Conservation (phyloP, 2,113 vertebrate genomes). For the Stictonetta naevosa region DNA sequence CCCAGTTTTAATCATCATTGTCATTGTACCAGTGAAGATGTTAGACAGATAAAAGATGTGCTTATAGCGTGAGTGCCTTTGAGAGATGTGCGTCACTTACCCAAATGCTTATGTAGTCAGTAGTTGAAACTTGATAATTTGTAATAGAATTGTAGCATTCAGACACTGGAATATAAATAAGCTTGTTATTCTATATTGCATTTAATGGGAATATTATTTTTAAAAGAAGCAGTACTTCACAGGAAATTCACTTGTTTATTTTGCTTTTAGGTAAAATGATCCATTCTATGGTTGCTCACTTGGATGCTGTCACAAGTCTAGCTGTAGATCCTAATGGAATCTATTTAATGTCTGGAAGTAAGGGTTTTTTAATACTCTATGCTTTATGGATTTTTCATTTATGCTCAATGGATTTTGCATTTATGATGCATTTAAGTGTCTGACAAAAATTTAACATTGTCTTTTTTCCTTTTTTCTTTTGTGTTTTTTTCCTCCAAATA, state of each 20-base stretch:
- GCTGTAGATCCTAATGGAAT: conserved; percentile 99
- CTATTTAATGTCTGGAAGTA: conserved; percentile 99
- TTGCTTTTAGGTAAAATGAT: conserved; percentile 91
- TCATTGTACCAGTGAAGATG: not conserved
- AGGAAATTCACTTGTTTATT: conserved; percentile 31
- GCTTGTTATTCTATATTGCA: not conserved
- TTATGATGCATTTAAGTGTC: not conserved
- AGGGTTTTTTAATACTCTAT: conserved; percentile 45
- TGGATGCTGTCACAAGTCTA: conserved; percentile 98
- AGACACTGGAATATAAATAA: not conserved
- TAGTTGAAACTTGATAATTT: not conserved
- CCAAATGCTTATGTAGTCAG: not conserved
- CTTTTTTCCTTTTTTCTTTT: not conserved
- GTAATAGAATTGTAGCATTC: not conserved
- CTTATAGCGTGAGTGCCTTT: not conserved
- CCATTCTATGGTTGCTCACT: conserved; percentile 98
- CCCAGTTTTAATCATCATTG: not conserved
- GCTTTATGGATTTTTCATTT: not conserved
- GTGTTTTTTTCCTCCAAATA: conserved; percentile 57
- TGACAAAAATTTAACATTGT: not conserved
- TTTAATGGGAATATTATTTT: not conserved
- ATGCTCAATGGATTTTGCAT: not conserved
- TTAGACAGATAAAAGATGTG: not conserved
- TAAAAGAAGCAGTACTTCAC: not conserved
- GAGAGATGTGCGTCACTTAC: not conserved